Conservation (phyloP, 2,888 invertebrate genomes). For the Sphinx pinastri region DNA sequence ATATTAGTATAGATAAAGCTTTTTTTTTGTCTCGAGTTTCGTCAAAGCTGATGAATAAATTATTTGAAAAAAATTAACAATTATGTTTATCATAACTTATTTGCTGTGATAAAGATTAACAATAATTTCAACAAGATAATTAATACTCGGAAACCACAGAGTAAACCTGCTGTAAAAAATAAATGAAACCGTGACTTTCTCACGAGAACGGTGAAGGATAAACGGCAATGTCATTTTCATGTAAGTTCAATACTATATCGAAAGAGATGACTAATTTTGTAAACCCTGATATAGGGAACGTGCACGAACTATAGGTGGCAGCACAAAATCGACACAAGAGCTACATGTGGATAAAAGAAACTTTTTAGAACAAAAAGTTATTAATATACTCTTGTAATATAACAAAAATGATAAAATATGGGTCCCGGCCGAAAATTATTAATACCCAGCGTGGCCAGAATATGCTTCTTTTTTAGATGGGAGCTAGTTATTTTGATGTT, state of each 20-base stretch:
- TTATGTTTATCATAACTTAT: neutral
- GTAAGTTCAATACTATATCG: constrained; percentile 10
- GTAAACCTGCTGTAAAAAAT: neutral
- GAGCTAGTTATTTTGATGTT: no score
- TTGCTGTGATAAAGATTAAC: neutral
- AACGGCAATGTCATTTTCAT: constrained; percentile 4
- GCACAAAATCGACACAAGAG: no score
- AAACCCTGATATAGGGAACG: neutral
- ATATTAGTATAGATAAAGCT: no score
- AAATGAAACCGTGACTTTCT: constrained; percentile 16
- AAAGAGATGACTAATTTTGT: constrained; percentile 10
- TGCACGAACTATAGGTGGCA: no score
- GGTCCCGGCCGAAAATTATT: no score
- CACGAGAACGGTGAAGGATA: constrained; percentile 11
- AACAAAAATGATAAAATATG: no score
- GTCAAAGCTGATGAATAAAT: neutral
- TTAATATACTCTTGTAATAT: no score
- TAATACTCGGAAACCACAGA: neutral
- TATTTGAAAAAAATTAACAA: neutral
- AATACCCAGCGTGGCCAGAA: no score
- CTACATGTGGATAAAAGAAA: no score
- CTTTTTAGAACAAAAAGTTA: no score
- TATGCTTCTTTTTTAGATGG: no score
- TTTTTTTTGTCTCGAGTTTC: neutral
- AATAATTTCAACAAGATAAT: neutral